These are phyloP conservation scores for Phyllotis vaccarum DNA, from an alignment of 2,797 vertebrate species.

Conservation along the genomic window DNA sequence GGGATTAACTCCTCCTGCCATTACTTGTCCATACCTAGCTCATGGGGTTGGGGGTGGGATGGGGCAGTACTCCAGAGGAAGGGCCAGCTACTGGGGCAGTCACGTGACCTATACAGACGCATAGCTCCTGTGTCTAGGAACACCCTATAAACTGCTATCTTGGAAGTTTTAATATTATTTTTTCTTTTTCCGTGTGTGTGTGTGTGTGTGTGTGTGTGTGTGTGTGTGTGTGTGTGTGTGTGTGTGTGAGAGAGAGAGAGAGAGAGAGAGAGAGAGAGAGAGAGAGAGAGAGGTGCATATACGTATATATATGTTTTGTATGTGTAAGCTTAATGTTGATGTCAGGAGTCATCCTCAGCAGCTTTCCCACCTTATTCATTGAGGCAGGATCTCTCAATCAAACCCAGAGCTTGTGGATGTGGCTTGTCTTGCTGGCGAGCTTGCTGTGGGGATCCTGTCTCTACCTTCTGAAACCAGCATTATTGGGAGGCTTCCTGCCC, in stretches of 20 bases:
- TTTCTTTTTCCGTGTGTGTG: background rate
- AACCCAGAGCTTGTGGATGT: background rate
- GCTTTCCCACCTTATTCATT: background rate
- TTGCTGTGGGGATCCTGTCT: background rate
- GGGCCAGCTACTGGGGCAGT: background rate
- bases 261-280: too few species aligned
- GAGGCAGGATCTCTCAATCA: background rate
- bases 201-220: background rate
- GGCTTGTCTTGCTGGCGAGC: background rate
- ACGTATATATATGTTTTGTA: too few species aligned
- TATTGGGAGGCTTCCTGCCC: background rate
- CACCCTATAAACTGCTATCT: accelerated
- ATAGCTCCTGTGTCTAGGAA: accelerated
- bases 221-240: background rate
- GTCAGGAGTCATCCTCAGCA: background rate
- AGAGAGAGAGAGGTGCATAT: background rate
- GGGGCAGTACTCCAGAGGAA: background rate
- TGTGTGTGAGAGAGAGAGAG: background rate
- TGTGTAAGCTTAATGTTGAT: background rate
- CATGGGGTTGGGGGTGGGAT: accelerated
- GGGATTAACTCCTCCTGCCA: background rate
- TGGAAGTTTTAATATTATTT: background rate
- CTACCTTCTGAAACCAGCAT: background rate
- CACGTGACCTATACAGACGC: accelerated
- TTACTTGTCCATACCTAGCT: background rate